These are phyloP conservation scores for Nomada goodeniana DNA, from an alignment of 2,888 invertebrate species.

Conservation along the genomic window DNA sequence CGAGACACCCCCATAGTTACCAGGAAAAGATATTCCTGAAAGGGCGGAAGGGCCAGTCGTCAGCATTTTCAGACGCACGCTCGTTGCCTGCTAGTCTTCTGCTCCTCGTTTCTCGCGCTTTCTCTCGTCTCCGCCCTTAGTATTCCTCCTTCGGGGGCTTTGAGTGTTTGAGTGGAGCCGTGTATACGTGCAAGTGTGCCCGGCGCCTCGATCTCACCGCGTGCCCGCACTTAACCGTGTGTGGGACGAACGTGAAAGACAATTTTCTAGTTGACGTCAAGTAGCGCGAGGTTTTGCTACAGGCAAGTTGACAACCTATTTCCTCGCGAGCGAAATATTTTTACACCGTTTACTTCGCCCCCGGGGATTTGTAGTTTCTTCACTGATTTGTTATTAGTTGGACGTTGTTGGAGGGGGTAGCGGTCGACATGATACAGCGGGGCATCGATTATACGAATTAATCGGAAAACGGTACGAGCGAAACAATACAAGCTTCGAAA, in stretches of 20 bases:
- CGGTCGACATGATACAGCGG: too few relatives aligned
- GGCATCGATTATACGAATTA: too few relatives aligned
- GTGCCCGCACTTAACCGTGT: conserved; percentile 20
- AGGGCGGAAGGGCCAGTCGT: conserved; percentile 64
- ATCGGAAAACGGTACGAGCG: too few relatives aligned
- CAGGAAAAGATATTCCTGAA: conserved; percentile 58
- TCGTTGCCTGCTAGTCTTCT: conserved; percentile 37
- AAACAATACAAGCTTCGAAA: too few relatives aligned
- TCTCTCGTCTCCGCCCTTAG: conserved; percentile 12
- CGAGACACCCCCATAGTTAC: conserved; percentile 60
- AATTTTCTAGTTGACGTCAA: conserved; percentile 20
- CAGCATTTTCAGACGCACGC: conserved; percentile 70
- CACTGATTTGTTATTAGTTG: background rate
- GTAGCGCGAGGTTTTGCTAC: conserved; percentile 7
- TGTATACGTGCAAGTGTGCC: conserved; percentile 11
- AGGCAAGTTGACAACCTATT: conserved; percentile 3
- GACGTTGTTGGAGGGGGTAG: too few relatives aligned
- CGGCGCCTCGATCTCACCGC: conserved; percentile 18
- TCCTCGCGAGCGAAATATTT: background rate
- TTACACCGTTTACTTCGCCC: background rate
- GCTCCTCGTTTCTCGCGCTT: conserved; percentile 45
- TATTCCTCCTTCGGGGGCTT: background rate
- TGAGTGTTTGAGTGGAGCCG: conserved; percentile 9
- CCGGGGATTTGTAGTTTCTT: background rate
- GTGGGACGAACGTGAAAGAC: conserved; percentile 20